Conservation (phyloP, 2,113 vertebrate genomes). For the Recurvirostra avosetta region DNA sequence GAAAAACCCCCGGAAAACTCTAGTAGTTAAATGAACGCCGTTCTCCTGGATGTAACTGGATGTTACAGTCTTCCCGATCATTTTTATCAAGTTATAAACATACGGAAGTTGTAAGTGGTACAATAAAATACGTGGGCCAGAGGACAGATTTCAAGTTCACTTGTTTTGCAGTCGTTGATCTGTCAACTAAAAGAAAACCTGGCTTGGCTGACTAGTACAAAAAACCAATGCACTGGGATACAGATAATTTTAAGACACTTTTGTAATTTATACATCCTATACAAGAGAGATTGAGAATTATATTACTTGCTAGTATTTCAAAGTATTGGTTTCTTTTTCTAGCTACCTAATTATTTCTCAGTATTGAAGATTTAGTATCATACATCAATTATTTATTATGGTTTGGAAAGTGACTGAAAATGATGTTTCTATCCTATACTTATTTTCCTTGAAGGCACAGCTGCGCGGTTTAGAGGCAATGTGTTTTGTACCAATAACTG, state of each 20-base stretch:
- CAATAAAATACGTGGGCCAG: not conserved
- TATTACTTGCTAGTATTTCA: not conserved
- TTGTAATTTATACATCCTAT: not conserved
- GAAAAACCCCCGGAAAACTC: not conserved
- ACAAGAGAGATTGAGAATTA: not conserved
- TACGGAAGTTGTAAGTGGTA: not conserved
- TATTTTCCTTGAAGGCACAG: not conserved
- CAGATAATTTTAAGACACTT: not conserved
- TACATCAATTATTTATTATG: not conserved
- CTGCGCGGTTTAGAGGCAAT: not conserved
- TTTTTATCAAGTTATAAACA: not conserved
- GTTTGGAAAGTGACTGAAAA: not conserved
- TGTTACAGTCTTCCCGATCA: not conserved
- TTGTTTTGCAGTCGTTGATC: not conserved
- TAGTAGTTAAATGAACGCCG: not conserved
- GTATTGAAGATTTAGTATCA: not conserved
- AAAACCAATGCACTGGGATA: not conserved
- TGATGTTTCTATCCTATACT: not conserved
- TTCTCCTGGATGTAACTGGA: not conserved
- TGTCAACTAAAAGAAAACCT: not conserved
- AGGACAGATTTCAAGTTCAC: not conserved
- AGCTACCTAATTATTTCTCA: not conserved
- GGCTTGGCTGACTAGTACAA: not conserved
- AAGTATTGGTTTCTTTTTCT: not conserved
- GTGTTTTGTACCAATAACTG: not conserved